Percentiles rank a stretch among this genome's conserved stretches.
Evolutionary conservation across 30 jellyfish, hydroid and myxozoan genomes (phyloP).

Genomic region (Rhopilema esculentum): DNA sequence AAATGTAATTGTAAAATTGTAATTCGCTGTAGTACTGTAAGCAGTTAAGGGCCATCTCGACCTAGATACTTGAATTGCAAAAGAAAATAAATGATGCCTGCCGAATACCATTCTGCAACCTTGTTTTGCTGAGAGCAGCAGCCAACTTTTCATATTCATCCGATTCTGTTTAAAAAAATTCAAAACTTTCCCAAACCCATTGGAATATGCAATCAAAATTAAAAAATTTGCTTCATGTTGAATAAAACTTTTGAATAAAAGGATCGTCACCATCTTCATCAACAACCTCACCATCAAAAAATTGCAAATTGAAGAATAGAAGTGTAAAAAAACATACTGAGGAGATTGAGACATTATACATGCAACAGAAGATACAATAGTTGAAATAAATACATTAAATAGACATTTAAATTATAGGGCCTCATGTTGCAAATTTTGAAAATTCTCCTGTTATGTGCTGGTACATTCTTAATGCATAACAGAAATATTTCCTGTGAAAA

Average conservation of each 20-base stretch:
- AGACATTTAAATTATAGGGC: not conserved
- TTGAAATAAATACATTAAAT: not conserved
- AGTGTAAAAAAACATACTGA: not conserved
- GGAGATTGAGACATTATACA: not conserved
- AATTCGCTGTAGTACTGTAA: no score
- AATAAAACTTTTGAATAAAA: not conserved
- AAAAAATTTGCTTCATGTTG: not conserved
- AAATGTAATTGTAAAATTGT: no score
- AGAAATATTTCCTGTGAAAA: not conserved
- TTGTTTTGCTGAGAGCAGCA: conserved; percentile 36
- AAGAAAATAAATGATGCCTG: conserved; percentile 53
- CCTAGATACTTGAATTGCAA: no score
- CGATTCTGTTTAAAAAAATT: not conserved
- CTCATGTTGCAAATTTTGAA: not conserved
- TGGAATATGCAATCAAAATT: not conserved
- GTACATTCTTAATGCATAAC: not conserved
- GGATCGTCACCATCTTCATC: not conserved
- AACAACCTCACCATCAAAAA: not conserved
- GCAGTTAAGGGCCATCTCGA: no score
- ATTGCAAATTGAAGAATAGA: not conserved
- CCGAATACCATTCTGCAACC: conserved; percentile 34
- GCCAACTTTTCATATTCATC: not conserved
- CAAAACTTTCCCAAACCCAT: not conserved
- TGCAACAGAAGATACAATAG: not conserved
- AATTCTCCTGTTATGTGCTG: not conserved